Percentiles rank a stretch among this genome's conserved stretches.
phyloP scores from a whole-genome alignment of 2,797 vertebrate species.

The Sebastes aleutianus region DNA sequence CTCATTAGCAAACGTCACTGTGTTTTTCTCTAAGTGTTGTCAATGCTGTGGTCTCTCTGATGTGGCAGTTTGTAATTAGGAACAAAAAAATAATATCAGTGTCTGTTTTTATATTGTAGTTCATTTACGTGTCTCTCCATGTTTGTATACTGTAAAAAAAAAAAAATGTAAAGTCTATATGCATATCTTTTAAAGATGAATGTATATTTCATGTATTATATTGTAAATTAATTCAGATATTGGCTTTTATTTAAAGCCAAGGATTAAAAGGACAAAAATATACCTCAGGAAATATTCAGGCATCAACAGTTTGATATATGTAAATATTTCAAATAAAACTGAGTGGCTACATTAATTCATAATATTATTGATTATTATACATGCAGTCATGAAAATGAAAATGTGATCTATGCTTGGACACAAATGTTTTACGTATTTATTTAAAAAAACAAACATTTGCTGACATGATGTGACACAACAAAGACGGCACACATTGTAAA shows the following conservation, averaged over 20 bases:
- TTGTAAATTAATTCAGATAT: conserved; percentile 31
- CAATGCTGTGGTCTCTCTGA: conserved; percentile 85
- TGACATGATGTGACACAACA: conserved; percentile 42
- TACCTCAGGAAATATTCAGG: conserved; percentile 18
- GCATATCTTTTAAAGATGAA: conserved; percentile 8
- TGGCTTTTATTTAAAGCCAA: conserved; percentile 9
- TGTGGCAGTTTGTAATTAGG: conserved; percentile 64
- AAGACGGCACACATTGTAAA: conserved; percentile 32
- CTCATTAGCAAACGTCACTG: conserved; percentile 47
- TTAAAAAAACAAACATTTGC: conserved; percentile 47
- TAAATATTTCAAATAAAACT: conserved; percentile 32
- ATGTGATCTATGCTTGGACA: conserved; percentile 12
- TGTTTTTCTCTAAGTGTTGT: conserved; percentile 84
- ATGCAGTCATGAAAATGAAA: conserved; percentile 3
- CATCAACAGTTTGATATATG: conserved; percentile 29
- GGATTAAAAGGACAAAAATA: background rate
- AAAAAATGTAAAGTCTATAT: conserved; percentile 33
- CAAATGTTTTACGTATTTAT: conserved; percentile 60
- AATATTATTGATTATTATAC: background rate
- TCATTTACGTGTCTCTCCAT: background rate
- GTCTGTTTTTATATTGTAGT: conserved; percentile 1
- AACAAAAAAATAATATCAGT: background rate
- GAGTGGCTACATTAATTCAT: background rate
- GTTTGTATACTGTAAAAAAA: conserved; percentile 35
- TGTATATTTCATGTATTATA: conserved; percentile 34